Base-by-base conservation (phyloP, 2,797 vertebrate genomes). In the Bradypodion ventrale region DNA sequence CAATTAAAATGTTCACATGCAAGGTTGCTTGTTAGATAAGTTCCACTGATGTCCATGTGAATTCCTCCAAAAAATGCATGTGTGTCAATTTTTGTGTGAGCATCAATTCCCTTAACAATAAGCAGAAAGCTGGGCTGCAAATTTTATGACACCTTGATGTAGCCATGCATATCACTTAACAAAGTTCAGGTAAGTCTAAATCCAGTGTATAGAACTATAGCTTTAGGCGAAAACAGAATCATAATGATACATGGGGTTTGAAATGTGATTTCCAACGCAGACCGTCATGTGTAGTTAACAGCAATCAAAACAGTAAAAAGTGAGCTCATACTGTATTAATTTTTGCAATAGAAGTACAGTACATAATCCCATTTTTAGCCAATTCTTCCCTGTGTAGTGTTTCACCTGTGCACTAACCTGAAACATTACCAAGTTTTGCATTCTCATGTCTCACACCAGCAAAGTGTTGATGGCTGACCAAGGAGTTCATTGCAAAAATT, bases 131-230 rank as follows among this genome's bases (percentile, higher is more conserved):
- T 60, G 46, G 80, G 80, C 29, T 77, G 65, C 70, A 37, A 79
- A 52, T 82, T 83, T 83, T 60, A 77, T 40, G 12, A 23, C n/a
- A 70, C 56, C 78, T 62, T 32, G 37, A 37, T 81, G 56, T 42
- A 81, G 70, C 70, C 25, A 70, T 52, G 29, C 42, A 37, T 76
- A 81, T 75, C 52, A 70, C 7, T 60, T 62, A 77, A 62, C 25
- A 62, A 52, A 62, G 56, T 72, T 77, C 74, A 52, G 42, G 10
- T 52, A 70, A 82, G 49, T 44, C 40, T 75, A 81, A 81, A 83
- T 88, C 75, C 27, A 76, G 52, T 88, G 74, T 81, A 70, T 82
- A 60, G 32, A 80, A 80, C 62, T 68, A n/a, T 32, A 69, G 73
- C 52, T 85, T 75, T 21, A 62, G 65, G 9, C 40, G 9, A 16